phyloP scores from a whole-genome alignment of 2,888 invertebrate genomes.

The Frankliniella intonsa region DNA sequence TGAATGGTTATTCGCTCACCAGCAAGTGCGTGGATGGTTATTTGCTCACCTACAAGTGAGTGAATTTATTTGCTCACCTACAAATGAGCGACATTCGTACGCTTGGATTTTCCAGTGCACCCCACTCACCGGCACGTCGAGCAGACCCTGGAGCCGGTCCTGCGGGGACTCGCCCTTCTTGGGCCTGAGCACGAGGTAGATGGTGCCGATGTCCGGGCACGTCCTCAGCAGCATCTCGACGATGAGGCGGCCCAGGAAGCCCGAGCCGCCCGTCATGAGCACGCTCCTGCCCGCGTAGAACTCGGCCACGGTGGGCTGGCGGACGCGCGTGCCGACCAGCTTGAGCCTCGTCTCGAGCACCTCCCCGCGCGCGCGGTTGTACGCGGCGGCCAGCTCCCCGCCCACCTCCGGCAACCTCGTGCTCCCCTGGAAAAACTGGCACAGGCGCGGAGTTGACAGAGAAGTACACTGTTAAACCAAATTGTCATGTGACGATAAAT shows the following conservation, averaged over 20 bases:
- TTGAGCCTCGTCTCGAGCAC: neutral
- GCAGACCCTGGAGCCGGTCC: neutral
- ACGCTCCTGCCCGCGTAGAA: neutral
- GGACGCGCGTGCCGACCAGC: neutral
- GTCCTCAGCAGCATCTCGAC: neutral
- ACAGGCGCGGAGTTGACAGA: no score
- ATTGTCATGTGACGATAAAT: no score
- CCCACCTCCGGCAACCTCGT: neutral
- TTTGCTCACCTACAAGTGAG: no score
- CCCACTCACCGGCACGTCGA: neutral
- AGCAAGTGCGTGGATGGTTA: no score
- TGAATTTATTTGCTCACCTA: no score
- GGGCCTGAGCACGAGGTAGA: neutral
- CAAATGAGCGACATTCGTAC: no score
- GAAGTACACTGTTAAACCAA: no score
- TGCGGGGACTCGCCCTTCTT: neutral
- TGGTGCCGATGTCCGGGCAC: neutral
- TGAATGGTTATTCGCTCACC: no score
- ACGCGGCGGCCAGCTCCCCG: neutral
- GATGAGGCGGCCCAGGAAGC: neutral
- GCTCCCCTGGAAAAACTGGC: no score
- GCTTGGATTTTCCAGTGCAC: no score
- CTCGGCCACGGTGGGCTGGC: neutral
- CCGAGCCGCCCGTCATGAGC: neutral
- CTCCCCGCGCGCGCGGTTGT: neutral